Evolutionary conservation across 2,797 vertebrate genomes (phyloP), one percentile per base, ranked within the genome.

Genomic region (Dicrostonyx torquatus): DNA sequence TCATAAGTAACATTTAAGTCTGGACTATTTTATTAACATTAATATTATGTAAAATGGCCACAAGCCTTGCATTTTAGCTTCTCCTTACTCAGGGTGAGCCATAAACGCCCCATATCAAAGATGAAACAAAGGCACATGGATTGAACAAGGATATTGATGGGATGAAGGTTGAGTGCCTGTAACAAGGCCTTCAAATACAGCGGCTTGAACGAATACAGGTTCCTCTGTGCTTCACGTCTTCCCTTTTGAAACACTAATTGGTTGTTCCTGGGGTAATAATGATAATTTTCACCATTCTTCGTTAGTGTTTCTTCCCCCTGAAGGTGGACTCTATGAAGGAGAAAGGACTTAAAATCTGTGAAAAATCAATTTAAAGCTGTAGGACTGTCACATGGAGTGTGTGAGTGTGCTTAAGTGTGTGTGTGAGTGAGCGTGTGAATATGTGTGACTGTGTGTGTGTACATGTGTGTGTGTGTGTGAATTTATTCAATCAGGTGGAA

Each of bases 161-260:
- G 17, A 29, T 2, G 5, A 3, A 29, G 40, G 2, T 22, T 70
- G 26, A 20, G 18, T 11, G 66, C 50, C 24, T 37, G 13, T 8
- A 45, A 68, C 12, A 40, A 68, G 50, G 50, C 5, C 22, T 20
- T 14, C 17, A 22, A 73, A 89, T 17, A n/a, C 1, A 55, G 12
- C 43, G 53, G 15, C 45, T 45, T 14, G 26, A 55, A 43, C 12
- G n/a, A 78, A 60, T 2, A 34, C 12, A 88, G 45, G 8, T 37
- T 78, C 37, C 55, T 37, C 18, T 3, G 9, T 14, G 8, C 26
- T 11, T 48, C 9, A 12, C 0, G 2, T 9, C 2, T 58, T 7
- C 24, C 31, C 15, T 40, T 7, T 53, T 9, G 3, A 18, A 40
- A 20, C 8, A 13, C 20, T 73, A 53, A 73, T 20, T 73, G 50